Evolutionary conservation across 2,888 invertebrate genomes (phyloP).

Genomic region (Caenorhabditis zanzibari): DNA sequence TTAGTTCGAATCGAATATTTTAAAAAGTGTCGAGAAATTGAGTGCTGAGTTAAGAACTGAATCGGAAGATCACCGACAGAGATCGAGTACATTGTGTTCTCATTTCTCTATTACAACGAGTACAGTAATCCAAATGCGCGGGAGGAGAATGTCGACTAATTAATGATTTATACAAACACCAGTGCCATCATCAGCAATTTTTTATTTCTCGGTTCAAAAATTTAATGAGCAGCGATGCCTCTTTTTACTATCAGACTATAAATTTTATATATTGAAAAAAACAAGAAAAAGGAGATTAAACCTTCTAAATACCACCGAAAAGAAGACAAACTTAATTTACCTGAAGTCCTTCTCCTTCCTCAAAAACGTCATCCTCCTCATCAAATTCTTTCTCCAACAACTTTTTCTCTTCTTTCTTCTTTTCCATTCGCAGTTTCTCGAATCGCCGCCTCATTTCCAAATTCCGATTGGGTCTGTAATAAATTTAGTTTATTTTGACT

Average conservation of each 20-base stretch:
- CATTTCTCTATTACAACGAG: conserved; percentile 3
- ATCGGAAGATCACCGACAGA: conserved; percentile 28
- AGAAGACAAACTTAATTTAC: background rate
- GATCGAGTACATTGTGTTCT: conserved; percentile 37
- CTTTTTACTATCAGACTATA: too few relatives aligned
- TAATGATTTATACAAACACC: conserved; percentile 34
- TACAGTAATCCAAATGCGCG: conserved; percentile 47
- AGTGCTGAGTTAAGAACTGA: conserved; percentile 1
- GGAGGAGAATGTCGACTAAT: conserved; percentile 26
- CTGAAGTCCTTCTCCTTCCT: conserved; percentile 35
- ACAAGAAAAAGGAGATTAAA: too few relatives aligned
- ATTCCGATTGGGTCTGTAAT: conserved; percentile 30
- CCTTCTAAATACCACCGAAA: too few relatives aligned
- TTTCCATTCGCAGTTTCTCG: conserved; percentile 48
- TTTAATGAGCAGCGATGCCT: too few relatives aligned
- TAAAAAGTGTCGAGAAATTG: background rate
- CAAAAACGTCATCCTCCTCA: conserved; percentile 55
- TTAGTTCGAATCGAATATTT: background rate
- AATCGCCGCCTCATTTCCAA: conserved; percentile 54
- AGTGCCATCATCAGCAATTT: conserved; percentile 11
- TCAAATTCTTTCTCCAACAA: conserved; percentile 42
- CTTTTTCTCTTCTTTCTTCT: conserved; percentile 48
- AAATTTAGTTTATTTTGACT: background rate
- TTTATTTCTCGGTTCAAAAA: background rate
- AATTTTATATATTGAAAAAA: too few relatives aligned